Percentiles rank a stretch among this genome's conserved stretches.
Evolutionary conservation across 2,797 vertebrate genomes (phyloP).

Genomic region (Anniella stebbinsi): DNA sequence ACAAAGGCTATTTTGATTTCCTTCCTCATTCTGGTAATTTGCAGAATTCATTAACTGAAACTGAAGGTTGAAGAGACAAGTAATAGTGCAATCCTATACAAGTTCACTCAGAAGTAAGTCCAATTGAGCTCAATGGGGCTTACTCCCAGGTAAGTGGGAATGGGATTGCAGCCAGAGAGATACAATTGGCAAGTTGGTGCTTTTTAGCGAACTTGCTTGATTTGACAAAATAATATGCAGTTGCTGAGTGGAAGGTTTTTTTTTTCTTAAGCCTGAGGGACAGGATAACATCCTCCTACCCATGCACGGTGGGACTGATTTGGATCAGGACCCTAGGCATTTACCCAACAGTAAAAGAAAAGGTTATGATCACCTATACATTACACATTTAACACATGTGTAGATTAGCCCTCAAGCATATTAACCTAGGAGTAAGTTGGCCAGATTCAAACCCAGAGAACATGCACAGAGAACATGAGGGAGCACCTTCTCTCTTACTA

Average conservation of each 20-base stretch:
- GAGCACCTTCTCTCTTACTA: too few species aligned
- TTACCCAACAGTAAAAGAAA: too few species aligned
- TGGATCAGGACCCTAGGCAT: too few species aligned
- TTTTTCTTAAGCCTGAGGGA: too few species aligned
- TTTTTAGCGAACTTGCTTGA: neutral
- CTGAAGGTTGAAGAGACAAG: neutral
- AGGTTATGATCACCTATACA: too few species aligned
- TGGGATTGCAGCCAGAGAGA: neutral
- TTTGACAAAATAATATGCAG: neutral
- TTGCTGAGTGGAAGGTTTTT: neutral
- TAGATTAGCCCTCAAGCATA: too few species aligned
- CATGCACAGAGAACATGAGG: too few species aligned
- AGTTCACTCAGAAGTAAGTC: neutral
- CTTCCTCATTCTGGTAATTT: neutral
- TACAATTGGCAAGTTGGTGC: neutral
- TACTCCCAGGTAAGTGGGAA: neutral
- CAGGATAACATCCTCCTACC: too few species aligned
- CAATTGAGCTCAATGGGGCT: neutral
- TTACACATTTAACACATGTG: too few species aligned
- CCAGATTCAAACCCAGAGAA: neutral
- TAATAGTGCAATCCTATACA: neutral
- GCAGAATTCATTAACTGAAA: neutral
- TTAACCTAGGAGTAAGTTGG: neutral
- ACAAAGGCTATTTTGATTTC: slow-evolving; percentile 24
- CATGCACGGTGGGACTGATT: too few species aligned